phyloP scores from a whole-genome alignment of 2,113 vertebrate species.

The Laticauda laticaudata region DNA sequence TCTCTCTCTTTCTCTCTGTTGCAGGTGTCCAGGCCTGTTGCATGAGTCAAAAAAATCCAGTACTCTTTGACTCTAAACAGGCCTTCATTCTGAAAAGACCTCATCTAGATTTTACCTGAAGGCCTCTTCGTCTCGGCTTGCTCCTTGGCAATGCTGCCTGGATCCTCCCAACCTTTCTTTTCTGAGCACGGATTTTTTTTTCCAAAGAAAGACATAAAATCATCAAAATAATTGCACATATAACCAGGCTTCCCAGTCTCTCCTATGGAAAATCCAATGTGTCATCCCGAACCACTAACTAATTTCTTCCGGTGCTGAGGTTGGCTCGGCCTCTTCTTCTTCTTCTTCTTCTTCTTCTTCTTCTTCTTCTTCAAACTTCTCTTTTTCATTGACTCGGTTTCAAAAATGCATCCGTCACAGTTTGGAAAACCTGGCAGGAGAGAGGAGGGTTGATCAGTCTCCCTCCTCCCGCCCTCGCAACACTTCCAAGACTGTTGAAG shows the following conservation, averaged over 20 bases:
- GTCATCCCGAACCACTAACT: slow-evolving; percentile 29
- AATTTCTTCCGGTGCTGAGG: not conserved
- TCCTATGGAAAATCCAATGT: slow-evolving; percentile 28
- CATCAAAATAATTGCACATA: slow-evolving; percentile 59
- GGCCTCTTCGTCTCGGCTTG: not conserved
- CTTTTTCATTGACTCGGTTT: not conserved
- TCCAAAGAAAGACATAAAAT: not conserved
- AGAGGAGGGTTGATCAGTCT: not conserved
- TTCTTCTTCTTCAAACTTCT: not conserved
- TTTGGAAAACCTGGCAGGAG: slow-evolving; percentile 14
- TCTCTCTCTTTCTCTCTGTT: not conserved
- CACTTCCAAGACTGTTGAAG: not conserved
- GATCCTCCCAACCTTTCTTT: not conserved
- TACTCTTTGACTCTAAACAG: not conserved
- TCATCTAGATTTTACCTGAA: not conserved
- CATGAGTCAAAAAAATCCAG: accelerated
- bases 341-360: not conserved
- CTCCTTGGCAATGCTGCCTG: slow-evolving; percentile 12
- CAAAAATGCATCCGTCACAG: accelerated
- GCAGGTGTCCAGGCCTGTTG: slow-evolving; percentile 10
- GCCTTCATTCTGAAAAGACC: not conserved
- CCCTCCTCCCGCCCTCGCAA: not conserved
- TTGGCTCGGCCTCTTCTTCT: slow-evolving; percentile 7
- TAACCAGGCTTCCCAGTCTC: slow-evolving; percentile 52
- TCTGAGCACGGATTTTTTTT: not conserved